Conservation (phyloP, 2,888 invertebrate species). For the Parapristionchus giblindavisi region DNA sequence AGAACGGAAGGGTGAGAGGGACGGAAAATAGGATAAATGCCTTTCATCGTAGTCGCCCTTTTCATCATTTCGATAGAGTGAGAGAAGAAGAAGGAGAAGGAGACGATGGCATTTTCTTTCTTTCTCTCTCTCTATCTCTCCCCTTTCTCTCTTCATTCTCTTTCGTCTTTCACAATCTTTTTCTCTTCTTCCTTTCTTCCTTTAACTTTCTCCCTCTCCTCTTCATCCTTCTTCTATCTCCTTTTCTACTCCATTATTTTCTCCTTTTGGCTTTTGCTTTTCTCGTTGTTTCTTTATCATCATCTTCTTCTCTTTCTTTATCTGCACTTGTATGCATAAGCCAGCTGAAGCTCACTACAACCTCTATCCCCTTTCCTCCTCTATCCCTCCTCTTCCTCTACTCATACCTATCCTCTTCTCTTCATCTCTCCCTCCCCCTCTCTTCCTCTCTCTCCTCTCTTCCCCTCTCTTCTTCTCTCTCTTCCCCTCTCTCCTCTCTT, state of each 20-base stretch:
- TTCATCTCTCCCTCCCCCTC: neutral
- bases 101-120: neutral
- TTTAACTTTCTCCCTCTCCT: too few relatives aligned
- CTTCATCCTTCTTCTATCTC: neutral
- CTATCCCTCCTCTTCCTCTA: neutral
- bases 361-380: neutral
- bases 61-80: too few relatives aligned
- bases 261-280: neutral
- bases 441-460: neutral
- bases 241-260: neutral
- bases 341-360: neutral
- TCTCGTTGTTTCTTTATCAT: too few relatives aligned
- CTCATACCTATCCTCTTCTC: neutral
- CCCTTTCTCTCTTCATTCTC: neutral
- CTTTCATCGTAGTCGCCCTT: too few relatives aligned
- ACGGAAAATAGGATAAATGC: neutral
- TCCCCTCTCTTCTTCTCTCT: neutral
- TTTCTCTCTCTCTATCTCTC: slow-evolving; percentile 15
- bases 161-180: neutral
- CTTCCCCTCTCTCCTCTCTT: slow-evolving; percentile 5
- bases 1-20: neutral
- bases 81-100: neutral
- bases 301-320: neutral
- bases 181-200: neutral
- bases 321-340: neutral